Conservation (phyloP, 2,888 invertebrate genomes). For the Taenaris catops region DNA sequence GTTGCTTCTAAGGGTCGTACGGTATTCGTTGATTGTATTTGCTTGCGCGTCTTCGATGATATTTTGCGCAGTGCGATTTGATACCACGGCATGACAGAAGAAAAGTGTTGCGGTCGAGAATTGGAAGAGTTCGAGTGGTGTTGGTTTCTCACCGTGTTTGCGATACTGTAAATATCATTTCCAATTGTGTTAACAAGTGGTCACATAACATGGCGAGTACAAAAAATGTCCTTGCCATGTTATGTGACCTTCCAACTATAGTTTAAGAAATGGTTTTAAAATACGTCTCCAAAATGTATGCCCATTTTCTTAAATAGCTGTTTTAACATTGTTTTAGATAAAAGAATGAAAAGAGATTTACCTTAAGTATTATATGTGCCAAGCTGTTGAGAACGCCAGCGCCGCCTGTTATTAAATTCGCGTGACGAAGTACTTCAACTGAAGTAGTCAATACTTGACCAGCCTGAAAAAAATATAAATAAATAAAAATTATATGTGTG, state of each 20-base stretch:
- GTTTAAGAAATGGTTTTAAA: no score
- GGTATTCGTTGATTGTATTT: slow-evolving; percentile 68
- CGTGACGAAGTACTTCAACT: slow-evolving; percentile 61
- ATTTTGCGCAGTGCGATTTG: slow-evolving; percentile 63
- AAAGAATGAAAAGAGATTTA: slow-evolving; percentile 31
- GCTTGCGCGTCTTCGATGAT: slow-evolving; percentile 77
- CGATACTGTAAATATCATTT: slow-evolving; percentile 45
- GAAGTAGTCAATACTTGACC: slow-evolving; percentile 59
- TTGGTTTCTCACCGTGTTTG: slow-evolving; percentile 60
- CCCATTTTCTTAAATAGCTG: no score
- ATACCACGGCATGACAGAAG: slow-evolving; percentile 67
- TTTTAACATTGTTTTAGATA: no score
- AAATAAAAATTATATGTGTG: not conserved
- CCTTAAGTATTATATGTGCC: slow-evolving; percentile 58
- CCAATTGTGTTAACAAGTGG: no score
- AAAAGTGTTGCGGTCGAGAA: slow-evolving; percentile 67
- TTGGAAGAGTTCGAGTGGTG: slow-evolving; percentile 67
- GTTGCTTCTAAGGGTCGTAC: slow-evolving; percentile 73
- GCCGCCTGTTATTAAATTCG: slow-evolving; percentile 63
- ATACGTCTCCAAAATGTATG: no score
- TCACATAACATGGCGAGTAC: no score
- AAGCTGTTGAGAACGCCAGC: slow-evolving; percentile 66
- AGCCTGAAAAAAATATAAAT: slow-evolving; percentile 38
- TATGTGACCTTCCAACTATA: no score
- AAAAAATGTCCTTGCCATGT: no score